Evolutionary conservation across 2,888 invertebrate species (phyloP), one percentile per base, ranked within the genome.

Genomic region (Galeopsomyia nigrocyanea): DNA sequence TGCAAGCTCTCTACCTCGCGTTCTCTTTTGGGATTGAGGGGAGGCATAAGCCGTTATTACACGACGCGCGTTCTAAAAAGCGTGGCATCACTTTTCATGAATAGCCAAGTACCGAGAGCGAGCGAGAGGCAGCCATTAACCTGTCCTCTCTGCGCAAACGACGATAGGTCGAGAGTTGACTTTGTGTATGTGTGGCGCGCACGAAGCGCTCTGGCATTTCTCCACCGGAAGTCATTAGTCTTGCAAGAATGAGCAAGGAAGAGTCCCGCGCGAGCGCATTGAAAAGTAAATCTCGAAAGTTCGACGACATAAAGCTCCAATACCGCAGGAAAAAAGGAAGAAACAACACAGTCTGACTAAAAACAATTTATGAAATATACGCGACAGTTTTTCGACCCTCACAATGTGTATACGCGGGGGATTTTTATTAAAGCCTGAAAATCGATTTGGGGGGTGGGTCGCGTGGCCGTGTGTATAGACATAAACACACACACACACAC

Each of bases 151-250:
- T n/a, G 13, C 16, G 55, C 26, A 26, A 26, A 16, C 55, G 21
- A 47, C 47, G 50, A 21, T 47, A 61, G 55, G 16, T 47, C 26
- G 26, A 26, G 26, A 69, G 50, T 51, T n/a, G 3, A 58, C 16
- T 39, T 46, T 50, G 13, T 14, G 50, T 49, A 56, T 47, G 16
- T 16, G 5, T 26, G 9, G 31, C 6, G 31, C 51, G 39, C 57
- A 39, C 19, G 26, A 26, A 26, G 49, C n/a, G 58, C 31, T 5
- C 66, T 67, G 66, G 22, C 67, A 67, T 55, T 67, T 55, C 63
- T 63, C 67, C 58, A 50, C 17, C 47, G 64, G 50, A 74, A 67
- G 55, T 67, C 74, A 56, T 74, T 74, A 67, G 57, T 66, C 53
- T 51, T 57, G 46, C 39, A 55, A 58, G 66, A 70, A 63, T 13